Evolutionary conservation across 2,113 vertebrate species (phyloP).

Genomic region (Bubo bubo): DNA sequence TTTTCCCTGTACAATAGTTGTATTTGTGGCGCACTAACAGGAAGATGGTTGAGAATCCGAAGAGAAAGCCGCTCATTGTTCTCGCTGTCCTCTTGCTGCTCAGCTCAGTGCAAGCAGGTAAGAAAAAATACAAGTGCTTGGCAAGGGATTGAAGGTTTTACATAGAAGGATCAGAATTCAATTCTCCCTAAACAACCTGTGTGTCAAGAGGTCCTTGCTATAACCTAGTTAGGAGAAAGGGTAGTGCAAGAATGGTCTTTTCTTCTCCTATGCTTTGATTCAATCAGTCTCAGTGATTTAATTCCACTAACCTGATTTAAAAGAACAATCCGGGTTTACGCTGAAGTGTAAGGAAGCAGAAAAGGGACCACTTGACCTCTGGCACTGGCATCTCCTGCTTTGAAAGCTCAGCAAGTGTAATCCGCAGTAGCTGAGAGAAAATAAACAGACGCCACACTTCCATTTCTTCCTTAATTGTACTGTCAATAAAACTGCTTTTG

Average conservation of each 20-base stretch:
- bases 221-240: background rate
- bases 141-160: background rate
- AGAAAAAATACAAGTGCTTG: background rate
- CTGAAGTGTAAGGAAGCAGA: background rate
- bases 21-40: background rate
- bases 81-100: background rate
- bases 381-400: background rate
- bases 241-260: background rate
- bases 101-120: slow-evolving; percentile 46
- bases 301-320: background rate
- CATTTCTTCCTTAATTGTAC: background rate
- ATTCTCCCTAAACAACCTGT: background rate
- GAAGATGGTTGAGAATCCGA: background rate
- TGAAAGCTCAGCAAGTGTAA: background rate
- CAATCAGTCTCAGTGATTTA: background rate
- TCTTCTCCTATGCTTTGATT: background rate
- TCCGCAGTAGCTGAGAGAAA: background rate
- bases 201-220: background rate
- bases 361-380: background rate
- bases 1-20: background rate
- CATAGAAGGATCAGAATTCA: background rate
- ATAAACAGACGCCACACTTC: background rate
- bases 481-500: background rate
- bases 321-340: background rate
- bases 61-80: background rate